Evolutionary conservation across 30 jellyfish, hydroid and myxozoan species (phyloP), one percentile per base, ranked within the genome.

Genomic region (Catostylus mosaicus): DNA sequence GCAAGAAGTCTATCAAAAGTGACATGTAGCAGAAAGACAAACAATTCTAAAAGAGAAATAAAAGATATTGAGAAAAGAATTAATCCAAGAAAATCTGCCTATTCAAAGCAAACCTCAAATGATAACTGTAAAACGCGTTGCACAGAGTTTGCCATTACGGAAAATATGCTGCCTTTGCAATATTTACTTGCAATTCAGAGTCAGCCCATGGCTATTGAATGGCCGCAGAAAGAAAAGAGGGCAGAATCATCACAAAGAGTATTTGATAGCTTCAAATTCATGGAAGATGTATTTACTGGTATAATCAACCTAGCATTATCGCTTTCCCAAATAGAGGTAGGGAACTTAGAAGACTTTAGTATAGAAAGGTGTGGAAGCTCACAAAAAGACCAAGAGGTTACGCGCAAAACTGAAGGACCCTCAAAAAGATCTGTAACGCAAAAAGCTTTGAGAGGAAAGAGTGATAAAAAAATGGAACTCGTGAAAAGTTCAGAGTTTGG

Each of bases 201-300:
- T 19, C 92, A 69, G 75, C 86, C 92, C 1, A 51, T 82, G 31
- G 14, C 73, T 56, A 69, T 70, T 2, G 84, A 82, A 46, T 69
- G 80, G 85, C 33, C 52, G 24, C 19, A 60, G 40, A 30, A 12
- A 7, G 68, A 51, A 6, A 24, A 9, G 19, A 57, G 24, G 27
- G 72, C 14, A 30, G 32, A 37, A 10, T 51, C 73, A 23, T 12
- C 75, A 46, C 70, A 69, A 18, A 67, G 60, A 22, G 35, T 82
- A 18, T 82, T 63, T 27, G 56, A 70, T 18, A 73, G 86, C 35
- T 9, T 65, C 31, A 52, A 40, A 48, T 68, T 68, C 78, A 70
- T 82, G 52, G 92, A 69, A 34, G 59, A 38, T 2, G 35, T 82
- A 36, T 46, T 82, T 27, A 23, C 30, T 0, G 73, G 92, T 22